Evolutionary conservation across 2,888 invertebrate species (phyloP).

Genomic region (Xanthostigma xanthostigma): DNA sequence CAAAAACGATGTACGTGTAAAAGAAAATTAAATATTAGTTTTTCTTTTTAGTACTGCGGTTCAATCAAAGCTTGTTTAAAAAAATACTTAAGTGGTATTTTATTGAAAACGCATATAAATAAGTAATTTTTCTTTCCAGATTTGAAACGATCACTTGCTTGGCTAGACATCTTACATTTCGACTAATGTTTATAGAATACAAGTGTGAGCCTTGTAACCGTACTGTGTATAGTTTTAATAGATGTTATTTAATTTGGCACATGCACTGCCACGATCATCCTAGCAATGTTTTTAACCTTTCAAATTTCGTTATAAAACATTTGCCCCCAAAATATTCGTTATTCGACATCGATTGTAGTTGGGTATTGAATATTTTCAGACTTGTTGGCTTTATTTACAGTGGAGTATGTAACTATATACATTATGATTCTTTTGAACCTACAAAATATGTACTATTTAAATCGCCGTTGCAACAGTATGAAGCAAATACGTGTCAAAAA

Average conservation of each 20-base stretch:
- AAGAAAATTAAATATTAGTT: no score
- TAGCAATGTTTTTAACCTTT: background rate
- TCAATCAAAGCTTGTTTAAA: no score
- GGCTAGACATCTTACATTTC: background rate
- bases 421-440: no score
- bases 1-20: no score
- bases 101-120: no score
- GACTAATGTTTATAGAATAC: background rate
- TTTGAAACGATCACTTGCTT: background rate
- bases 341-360: no score
- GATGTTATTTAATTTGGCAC: background rate
- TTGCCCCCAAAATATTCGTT: background rate
- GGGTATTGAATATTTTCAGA: no score
- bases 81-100: no score
- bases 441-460: background rate
- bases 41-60: no score
- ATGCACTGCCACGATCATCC: background rate
- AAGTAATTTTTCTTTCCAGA: background rate
- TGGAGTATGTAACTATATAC: no score
- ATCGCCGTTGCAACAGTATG: background rate
- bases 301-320: background rate
- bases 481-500: background rate
- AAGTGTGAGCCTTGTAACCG: background rate
- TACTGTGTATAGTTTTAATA: background rate
- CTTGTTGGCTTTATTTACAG: no score